Conservation (phyloP, 1,140 invertebrate species). For the Spodoptera litura region DNA sequence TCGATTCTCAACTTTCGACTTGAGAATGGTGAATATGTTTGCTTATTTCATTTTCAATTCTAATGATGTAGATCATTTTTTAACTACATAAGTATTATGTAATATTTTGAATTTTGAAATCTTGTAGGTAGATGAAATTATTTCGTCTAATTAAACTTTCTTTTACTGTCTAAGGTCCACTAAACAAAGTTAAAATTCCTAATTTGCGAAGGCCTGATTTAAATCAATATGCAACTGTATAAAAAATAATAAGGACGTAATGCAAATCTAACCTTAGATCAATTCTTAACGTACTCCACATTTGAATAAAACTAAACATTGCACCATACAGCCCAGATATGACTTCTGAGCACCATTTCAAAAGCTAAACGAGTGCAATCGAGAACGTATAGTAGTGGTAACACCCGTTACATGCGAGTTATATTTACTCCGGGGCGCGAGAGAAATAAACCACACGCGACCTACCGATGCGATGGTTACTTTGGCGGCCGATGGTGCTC, state of each 20-base stretch:
- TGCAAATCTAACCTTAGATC: no score
- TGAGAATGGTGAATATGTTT: not conserved
- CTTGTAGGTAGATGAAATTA: no score
- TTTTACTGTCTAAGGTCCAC: no score
- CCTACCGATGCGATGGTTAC: conserved; percentile 52
- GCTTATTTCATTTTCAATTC: no score
- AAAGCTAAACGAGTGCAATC: conserved; percentile 43
- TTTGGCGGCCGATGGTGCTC: conserved; percentile 60
- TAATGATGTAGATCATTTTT: no score
- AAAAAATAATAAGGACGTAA: no score
- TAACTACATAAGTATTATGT: no score
- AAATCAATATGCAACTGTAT: not conserved
- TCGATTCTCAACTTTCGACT: not conserved
- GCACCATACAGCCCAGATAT: not conserved
- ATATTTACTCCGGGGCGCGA: conserved; percentile 81
- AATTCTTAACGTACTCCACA: no score
- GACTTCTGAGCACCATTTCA: not conserved
- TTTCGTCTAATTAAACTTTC: no score
- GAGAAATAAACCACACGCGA: conserved; percentile 75
- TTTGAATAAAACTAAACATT: no score
- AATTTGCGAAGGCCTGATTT: not conserved
- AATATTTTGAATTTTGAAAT: no score
- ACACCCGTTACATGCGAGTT: conserved; percentile 66
- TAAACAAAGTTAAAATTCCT: no score
- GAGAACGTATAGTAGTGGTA: conserved; percentile 50